Evolutionary conservation across 2,888 invertebrate species (phyloP), one percentile per base, ranked within the genome.

Genomic region (Sesamia inferens): DNA sequence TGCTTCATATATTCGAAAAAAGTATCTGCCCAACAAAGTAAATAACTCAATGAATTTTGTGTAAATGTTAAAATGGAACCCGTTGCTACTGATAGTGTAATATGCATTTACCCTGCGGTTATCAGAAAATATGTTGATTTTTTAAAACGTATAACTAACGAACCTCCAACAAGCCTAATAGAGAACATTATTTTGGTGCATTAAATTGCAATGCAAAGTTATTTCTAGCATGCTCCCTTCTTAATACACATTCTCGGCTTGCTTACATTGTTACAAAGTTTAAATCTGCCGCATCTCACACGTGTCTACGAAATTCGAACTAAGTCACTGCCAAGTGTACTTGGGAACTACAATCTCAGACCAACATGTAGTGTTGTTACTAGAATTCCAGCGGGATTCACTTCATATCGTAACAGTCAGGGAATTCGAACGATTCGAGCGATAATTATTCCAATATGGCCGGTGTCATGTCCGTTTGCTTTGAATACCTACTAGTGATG

Each of bases 401-500:
- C 22, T 59, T 71, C 74, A 71, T 63, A 68, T 39, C 47, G 58
- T 42, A 47, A 54, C 77, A 67, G 55, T 61, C 31, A 59, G 59
- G 54, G 68, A 67, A 71, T 67, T 51, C 58, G 77, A 47, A 64
- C 67, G 31, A 68, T 64, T 44, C 68, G 39, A 61, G 63, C 54
- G 57, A 70, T 71, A 68, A 81, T 78, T 78, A 68, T 65, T 81
- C 22, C 65, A 71, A 61, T 47, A 74, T 82, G 55, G 70, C 65
- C 6, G 58, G 5, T 31, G 31, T 31, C 2, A 31, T 31, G 31
- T 2, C 61, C 4, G 31, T 16, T 22, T 59, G 48, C 19, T 81
- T 69, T 58, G 57, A 44, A 63, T 62, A 19, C 7, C 31, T 31
- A 31, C 31, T 19, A 19, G 48, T 47, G 44, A 47, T 47, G 44